These are phyloP conservation scores for Psammodynastes pulverulentus DNA, from an alignment of 2,113 vertebrate species.

Conservation along the genomic window DNA sequence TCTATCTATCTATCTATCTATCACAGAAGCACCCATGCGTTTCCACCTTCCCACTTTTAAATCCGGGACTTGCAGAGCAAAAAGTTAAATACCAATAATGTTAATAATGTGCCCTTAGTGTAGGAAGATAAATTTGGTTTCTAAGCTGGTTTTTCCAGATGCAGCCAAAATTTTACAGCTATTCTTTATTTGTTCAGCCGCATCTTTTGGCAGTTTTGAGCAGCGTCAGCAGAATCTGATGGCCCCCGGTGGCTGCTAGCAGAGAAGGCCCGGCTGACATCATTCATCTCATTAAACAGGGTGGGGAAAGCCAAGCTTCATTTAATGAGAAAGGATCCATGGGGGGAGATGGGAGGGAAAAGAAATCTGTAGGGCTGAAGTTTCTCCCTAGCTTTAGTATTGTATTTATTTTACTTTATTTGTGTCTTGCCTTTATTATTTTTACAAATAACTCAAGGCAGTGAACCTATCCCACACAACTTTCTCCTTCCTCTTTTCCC, in stretches of 20 bases:
- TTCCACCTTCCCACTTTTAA: neutral
- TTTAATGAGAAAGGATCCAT: neutral
- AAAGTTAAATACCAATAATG: neutral
- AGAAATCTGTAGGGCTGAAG: neutral
- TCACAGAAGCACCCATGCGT: neutral
- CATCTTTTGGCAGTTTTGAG: constrained; percentile 9
- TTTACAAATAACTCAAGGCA: no score
- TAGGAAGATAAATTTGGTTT: constrained; percentile 14
- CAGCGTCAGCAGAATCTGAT: constrained; percentile 3
- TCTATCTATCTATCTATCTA: neutral
- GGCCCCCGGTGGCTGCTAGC: neutral
- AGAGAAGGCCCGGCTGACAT: constrained; percentile 14
- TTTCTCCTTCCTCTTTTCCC: no score
- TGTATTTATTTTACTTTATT: neutral
- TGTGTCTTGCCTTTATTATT: no score
- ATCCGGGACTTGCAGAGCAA: neutral
- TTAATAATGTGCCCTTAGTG: constrained; percentile 40
- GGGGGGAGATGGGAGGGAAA: neutral
- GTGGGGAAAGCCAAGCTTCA: neutral
- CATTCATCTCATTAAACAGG: neutral
- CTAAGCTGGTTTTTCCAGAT: constrained; percentile 29
- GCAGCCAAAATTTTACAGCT: neutral
- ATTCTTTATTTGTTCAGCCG: neutral
- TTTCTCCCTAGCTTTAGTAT: constrained; percentile 17
- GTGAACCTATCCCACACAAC: no score